phyloP scores from a whole-genome alignment of 2,888 invertebrate genomes.

The Synanthedon tipuliformis region DNA sequence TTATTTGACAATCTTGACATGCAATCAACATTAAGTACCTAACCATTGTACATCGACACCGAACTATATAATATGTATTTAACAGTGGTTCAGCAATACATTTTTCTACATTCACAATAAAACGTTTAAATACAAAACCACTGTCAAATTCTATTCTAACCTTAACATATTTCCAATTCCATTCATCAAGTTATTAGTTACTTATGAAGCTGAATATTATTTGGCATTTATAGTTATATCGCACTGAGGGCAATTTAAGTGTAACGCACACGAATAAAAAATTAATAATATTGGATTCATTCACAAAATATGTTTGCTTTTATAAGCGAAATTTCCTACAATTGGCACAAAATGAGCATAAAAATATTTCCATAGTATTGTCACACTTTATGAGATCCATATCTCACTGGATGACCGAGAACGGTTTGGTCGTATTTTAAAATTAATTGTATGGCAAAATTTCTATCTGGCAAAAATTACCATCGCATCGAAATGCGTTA shows the following conservation, averaged over 20 bases:
- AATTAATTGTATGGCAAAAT: too few species aligned
- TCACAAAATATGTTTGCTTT: too few species aligned
- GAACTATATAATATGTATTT: slow-evolving; percentile 2
- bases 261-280: slow-evolving; percentile 25
- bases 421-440: not conserved
- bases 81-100: slow-evolving; percentile 20
- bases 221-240: slow-evolving; percentile 19
- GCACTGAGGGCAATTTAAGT: slow-evolving; percentile 44
- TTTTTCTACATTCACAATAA: slow-evolving; percentile 16
- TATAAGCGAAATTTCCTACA: too few species aligned
- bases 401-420: not conserved
- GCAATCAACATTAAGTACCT: slow-evolving; percentile 29
- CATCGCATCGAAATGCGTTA: too few species aligned
- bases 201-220: slow-evolving; percentile 28
- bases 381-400: too few species aligned
- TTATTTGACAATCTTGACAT: slow-evolving; percentile 41
- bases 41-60: slow-evolving; percentile 17
- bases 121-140: slow-evolving; percentile 18
- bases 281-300: not conserved
- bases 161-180: slow-evolving; percentile 18
- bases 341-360: too few species aligned
- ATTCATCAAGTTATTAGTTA: slow-evolving; percentile 31
- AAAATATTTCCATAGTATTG: too few species aligned
- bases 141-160: slow-evolving; percentile 17
- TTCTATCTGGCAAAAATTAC: too few species aligned